Evolutionary conservation across 2,888 invertebrate species (phyloP).

Genomic region (Hyppa rectilinea): DNA sequence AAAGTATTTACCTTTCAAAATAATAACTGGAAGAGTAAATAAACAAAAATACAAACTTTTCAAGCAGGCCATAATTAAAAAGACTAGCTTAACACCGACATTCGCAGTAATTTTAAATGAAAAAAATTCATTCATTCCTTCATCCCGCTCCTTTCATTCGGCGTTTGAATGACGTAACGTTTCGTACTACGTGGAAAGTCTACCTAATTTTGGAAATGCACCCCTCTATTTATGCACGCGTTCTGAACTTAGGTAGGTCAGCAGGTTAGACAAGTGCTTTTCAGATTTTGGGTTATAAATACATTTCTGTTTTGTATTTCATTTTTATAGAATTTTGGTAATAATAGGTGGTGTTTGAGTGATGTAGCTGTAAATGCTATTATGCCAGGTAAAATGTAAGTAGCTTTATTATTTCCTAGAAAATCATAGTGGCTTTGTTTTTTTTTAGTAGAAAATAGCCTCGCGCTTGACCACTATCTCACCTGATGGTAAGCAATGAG

Average conservation of each 20-base stretch:
- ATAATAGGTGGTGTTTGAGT: background rate
- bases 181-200: slow-evolving; percentile 46
- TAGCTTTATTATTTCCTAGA: background rate
- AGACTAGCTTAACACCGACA: slow-evolving; percentile 36
- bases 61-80: slow-evolving; percentile 48
- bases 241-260: slow-evolving; percentile 24
- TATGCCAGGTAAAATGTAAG: background rate
- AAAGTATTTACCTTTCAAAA: slow-evolving; percentile 8
- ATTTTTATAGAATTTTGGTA: background rate
- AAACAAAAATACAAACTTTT: slow-evolving; percentile 23
- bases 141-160: slow-evolving; percentile 47
- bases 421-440: too few species aligned
- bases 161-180: slow-evolving; percentile 53
- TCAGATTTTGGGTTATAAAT: background rate
- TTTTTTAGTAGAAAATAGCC: too few species aligned
- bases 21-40: slow-evolving; percentile 2
- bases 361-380: background rate
- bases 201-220: slow-evolving; percentile 57
- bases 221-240: slow-evolving; percentile 30
- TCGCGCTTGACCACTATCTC: too few species aligned
- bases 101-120: slow-evolving; percentile 42
- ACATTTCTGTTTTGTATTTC: background rate
- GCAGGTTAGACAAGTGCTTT: background rate
- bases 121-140: slow-evolving; percentile 52
- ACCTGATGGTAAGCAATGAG: too few species aligned